phyloP scores from a whole-genome alignment of 2,888 invertebrate species.

The Trilocha varians region DNA sequence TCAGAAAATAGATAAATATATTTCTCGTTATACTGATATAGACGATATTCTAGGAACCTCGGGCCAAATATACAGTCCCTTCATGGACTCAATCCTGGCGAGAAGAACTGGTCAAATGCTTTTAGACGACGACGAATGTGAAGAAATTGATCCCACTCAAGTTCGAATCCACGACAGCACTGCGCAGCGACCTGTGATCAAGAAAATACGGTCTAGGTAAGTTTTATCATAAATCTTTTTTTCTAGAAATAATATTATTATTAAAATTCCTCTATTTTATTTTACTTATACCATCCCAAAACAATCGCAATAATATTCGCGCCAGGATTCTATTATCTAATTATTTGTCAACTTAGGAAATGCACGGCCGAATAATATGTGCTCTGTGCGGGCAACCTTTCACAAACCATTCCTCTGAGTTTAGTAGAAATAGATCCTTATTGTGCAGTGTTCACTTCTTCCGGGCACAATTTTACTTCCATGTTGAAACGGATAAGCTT shows the following conservation, averaged over 20 bases:
- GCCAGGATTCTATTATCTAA: conserved; percentile 15
- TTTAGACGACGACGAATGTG: conserved; percentile 70
- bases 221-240: conserved; percentile 8
- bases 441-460: background rate
- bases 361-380: conserved; percentile 18
- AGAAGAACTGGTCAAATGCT: conserved; percentile 49
- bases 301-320: background rate
- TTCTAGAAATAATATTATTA: conserved; percentile 2
- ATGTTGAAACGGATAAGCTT: background rate
- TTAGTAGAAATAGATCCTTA: background rate
- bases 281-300: too few relatives aligned
- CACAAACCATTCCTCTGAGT: conserved; percentile 7
- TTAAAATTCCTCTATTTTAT: background rate
- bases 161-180: conserved; percentile 87
- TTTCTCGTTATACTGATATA: conserved; percentile 89
- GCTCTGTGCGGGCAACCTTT: conserved; percentile 22
- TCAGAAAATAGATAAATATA: conserved; percentile 75
- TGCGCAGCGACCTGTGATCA: conserved; percentile 79
- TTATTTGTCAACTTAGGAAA: conserved; percentile 20
- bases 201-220: conserved; percentile 74
- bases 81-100: conserved; percentile 73
- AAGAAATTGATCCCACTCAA: conserved; percentile 84
- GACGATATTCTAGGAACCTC: conserved; percentile 87
- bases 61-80: conserved; percentile 75
- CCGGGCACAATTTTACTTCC: background rate